Evolutionary conservation across 2,113 vertebrate species (phyloP), one percentile per base, ranked within the genome.

Genomic region (Chelonoidis abingdonii): DNA sequence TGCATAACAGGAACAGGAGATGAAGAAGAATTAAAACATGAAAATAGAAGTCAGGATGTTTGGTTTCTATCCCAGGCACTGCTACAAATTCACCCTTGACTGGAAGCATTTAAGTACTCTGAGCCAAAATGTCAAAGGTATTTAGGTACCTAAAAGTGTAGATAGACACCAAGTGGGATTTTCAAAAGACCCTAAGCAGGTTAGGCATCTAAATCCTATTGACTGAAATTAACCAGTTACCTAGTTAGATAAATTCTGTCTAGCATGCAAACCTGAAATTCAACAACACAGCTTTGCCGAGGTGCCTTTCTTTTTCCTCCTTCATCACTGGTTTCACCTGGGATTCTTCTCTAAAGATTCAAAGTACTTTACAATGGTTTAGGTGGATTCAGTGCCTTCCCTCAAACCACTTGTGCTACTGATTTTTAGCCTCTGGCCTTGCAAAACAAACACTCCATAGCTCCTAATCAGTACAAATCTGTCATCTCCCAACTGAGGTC

Each of bases 181-280:
- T 81, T 10, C 17, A 80, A 31, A 84, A 41, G 17, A 50, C 0
- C 56, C 75, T 87, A 82, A 41, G 41, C 54, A 29, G 57, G 89
- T 24, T 3, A 75, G 5, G 38, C 8, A 29, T 1, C 31, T 81
- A 0, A 0, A 29, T 83, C 80, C 31, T 80, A 1, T 44, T 89
- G 80, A n/a, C 38, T 93, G 76, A 81, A 62, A 57, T 35, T 0
- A 53, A 72, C 72, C 75, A 10, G 2, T 22, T 41, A 41, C 41
- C 22, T 25, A 76, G 41, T 44, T 44, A 22, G 24, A 25, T 7
- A 25, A 44, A 76, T 41, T 69, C 38, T 76, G 24, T 25, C 22
- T 25, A 76, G 41, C n/a, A 44, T 41, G 17, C 17, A 69, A n/a
- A n/a, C 62, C 62, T 69, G 35, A 69, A 69, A 76, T 76, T 76